Evolutionary conservation across 2,797 vertebrate genomes (phyloP), one percentile per base, ranked within the genome.

Genomic region (Thalassophryne amazonica): DNA sequence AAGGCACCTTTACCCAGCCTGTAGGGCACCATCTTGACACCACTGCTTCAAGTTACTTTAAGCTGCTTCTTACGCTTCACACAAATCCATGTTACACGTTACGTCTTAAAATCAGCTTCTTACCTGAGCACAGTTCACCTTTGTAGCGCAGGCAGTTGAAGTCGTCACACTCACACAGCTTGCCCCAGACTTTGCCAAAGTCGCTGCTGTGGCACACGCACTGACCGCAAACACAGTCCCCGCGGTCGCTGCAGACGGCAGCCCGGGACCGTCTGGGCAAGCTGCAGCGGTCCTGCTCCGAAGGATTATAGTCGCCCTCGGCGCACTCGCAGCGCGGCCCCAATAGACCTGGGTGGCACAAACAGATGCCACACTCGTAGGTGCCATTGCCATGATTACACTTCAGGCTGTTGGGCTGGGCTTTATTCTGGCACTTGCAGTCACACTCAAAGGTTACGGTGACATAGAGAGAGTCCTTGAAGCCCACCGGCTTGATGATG

Each of bases 101-200:
- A n/a, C 2, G 4, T 24, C 15, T 14, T 4, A 1, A 13, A 50
- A 10, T 7, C 10, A 9, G 15, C 3, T 0, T 42, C 83, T 73
- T 51, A 99, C 97, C 97, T 0, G 97, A 98, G 78, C 97, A 99
- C 78, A 99, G 92, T 60, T 96, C 92, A 1, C 97, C 96, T 73
- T 96, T 99, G 89, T 93, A 96, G 37, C 94, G 93, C 64, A 94
- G 91, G 7, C 97, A 99, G 89, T 95, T 99, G 86, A 99, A 98
- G 92, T 99, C 94, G 0, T 99, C 96, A 0, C 97, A 99, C 74
- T 99, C 97, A 0, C 97, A 99, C 80, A 93, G 92, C 78, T 95
- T 94, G 25, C 97, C 97, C 36, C 92, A 95, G 23, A 99, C 92
- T 77, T 93, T 96, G 21, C 97, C 97, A 0, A 96, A 97, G 80